phyloP scores from a whole-genome alignment of 1,140 invertebrate species.

The Homalodisca vitripennis region DNA sequence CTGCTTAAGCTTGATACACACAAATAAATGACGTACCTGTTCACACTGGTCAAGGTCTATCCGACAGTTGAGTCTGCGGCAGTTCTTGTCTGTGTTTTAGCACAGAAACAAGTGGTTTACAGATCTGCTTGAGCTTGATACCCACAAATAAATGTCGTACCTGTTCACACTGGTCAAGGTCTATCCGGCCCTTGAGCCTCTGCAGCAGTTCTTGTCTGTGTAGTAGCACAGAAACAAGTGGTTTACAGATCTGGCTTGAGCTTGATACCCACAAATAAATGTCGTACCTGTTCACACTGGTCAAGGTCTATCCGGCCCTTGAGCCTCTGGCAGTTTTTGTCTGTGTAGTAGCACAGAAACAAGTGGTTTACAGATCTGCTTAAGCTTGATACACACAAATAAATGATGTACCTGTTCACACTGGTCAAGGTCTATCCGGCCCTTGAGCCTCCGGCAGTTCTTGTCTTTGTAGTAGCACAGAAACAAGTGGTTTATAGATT shows the following conservation, averaged over 20 bases:
- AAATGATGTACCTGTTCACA: slow-evolving; percentile 96
- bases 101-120: slow-evolving; percentile 93
- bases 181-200: slow-evolving; percentile 87
- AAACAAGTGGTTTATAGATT: too few relatives aligned
- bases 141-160: too few relatives aligned
- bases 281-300: slow-evolving; percentile 88
- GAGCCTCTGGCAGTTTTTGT: slow-evolving; percentile 77
- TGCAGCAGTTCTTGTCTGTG: slow-evolving; percentile 77
- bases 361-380: too few relatives aligned
- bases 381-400: too few relatives aligned
- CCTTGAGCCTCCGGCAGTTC: slow-evolving; percentile 82
- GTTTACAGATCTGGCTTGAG: too few relatives aligned
- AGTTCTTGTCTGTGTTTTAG: slow-evolving; percentile 87
- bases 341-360: slow-evolving; percentile 90
- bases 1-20: too few relatives aligned
- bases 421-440: slow-evolving; percentile 89
- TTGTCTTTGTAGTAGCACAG: slow-evolving; percentile 91
- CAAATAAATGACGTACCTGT: too few relatives aligned
- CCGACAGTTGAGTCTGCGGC: slow-evolving; percentile 82
- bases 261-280: too few relatives aligned
- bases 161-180: slow-evolving; percentile 94
- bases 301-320: slow-evolving; percentile 93
- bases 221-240: slow-evolving; percentile 95
- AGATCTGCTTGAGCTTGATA: too few relatives aligned
- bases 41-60: slow-evolving; percentile 95